Conservation (phyloP, 2,888 invertebrate species). For the Zhuqinia jingwanae region DNA sequence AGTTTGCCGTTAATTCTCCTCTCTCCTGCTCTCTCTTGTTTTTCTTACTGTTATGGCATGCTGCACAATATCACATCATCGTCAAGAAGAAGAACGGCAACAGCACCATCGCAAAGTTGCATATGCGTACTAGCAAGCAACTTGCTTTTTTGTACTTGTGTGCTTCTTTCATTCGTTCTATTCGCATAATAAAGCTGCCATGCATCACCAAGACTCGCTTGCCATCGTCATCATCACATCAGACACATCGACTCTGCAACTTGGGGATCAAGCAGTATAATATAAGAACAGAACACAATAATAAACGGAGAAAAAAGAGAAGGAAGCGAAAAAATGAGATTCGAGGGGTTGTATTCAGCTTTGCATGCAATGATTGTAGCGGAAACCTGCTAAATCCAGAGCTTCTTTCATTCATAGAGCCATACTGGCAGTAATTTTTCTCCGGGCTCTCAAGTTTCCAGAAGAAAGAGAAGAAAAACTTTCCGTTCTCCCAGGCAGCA, state of each 20-base stretch:
- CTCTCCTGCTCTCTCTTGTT: not conserved
- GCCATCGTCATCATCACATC: not conserved
- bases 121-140: conserved; percentile 35
- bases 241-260: conserved; percentile 33
- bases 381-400: conserved; percentile 55
- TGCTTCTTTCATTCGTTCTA: not conserved
- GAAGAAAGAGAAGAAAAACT: conserved; percentile 20
- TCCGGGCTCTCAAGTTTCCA: conserved; percentile 49
- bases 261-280: conserved; percentile 39
- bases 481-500: conserved; percentile 42
- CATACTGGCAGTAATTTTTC: conserved; percentile 2
- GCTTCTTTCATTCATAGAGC: not conserved
- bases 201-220: not conserved
- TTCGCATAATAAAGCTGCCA: no score
- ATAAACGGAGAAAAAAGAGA: conserved; percentile 10
- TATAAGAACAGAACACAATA: conserved; percentile 15
- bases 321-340: no score
- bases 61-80: not conserved
- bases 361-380: conserved; percentile 20
- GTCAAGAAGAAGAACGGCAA: conserved; percentile 25
- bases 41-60: conserved; percentile 11
- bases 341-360: conserved; percentile 14
- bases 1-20: conserved; percentile 1
- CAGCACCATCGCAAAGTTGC: conserved; percentile 21
- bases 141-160: not conserved